phyloP scores from a whole-genome alignment of 1,140 invertebrate genomes.

The Cardiocondyla obscurior region DNA sequence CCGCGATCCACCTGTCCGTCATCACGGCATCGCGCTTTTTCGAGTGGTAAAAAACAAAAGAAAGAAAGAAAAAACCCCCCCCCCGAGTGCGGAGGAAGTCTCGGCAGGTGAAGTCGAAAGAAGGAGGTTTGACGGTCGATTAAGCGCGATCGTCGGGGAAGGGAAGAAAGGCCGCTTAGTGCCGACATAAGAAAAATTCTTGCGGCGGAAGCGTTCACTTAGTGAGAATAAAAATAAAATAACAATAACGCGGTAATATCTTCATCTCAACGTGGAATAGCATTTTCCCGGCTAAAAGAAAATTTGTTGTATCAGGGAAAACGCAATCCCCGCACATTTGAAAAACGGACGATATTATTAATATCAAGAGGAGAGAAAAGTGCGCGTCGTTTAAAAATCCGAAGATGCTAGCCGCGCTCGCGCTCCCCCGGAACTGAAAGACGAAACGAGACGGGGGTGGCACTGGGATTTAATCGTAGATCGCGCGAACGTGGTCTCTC shows the following conservation, averaged over 20 bases:
- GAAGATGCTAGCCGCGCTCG: background rate
- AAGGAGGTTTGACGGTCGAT: slow-evolving; percentile 22
- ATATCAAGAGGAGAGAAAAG: background rate
- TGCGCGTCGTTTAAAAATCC: background rate
- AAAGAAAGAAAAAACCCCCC: slow-evolving; percentile 2
- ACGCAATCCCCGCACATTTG: background rate
- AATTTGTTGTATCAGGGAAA: background rate
- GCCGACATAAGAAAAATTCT: background rate
- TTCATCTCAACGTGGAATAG: background rate
- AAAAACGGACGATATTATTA: background rate
- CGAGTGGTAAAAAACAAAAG: background rate
- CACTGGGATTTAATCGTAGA: background rate
- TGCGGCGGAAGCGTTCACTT: background rate
- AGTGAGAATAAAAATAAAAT: background rate
- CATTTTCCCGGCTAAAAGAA: background rate
- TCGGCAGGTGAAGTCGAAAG: background rate
- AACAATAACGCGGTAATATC: background rate
- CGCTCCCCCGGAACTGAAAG: background rate
- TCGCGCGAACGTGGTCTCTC: background rate
- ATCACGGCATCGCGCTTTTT: slow-evolving; percentile 15
- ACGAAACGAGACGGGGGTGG: background rate
- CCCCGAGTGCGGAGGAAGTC: background rate
- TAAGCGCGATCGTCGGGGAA: background rate
- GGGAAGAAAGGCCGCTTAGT: background rate
- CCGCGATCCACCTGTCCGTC: slow-evolving; percentile 3